Base-by-base conservation (phyloP, 35 echinoderm and acorn worm genomes). In the Lytechinus variegatus region DNA sequence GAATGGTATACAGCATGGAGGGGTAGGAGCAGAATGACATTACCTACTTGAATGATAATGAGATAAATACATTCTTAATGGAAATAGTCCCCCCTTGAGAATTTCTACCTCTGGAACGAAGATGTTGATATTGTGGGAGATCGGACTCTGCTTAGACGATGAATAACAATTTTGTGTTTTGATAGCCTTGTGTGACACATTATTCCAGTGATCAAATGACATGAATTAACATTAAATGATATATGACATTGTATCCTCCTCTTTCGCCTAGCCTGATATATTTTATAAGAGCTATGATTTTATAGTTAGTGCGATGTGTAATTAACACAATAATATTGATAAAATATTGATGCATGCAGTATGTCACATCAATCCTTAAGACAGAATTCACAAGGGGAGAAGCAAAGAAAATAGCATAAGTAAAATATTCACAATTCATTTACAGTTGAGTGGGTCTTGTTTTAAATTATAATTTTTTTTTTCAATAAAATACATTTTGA, bases 101-200 rank as follows among this genome's bases (percentile, higher is more conserved):
- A 21, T 19, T 71, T 19, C 61, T 5, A 71, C 24, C 1, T 21
- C 60, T 21, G 10, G 61, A 71, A 13, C 21, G 61, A 71, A 21
- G 61, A 71, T 21, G 61, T 71, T 19, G 21, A 19, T 21, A 71
- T 21, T 71, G 21, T 79, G 66, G 66, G 66, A 6, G 66, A 19
- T 79, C 66, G 7, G 66, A 79, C 19, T 79, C 66, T 79, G n/a
- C 24, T 79, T 24, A 1, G 66, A 79, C 5, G 19, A 79, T 79
- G 66, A 79, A 79, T 79, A 79, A 79, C 66, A 79, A 79, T 79
- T 44, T 79, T 79, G 66, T 79, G 66, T 79, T 79, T 79, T 79
- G 66, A 19, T 79, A 79, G 66, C 21, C 66, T 79, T 16, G 19
- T 16, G n/a, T 79, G 66, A 79, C 66, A 24, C 66, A 79, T 19